phyloP scores from a whole-genome alignment of 2,113 vertebrate genomes.

The Scophthalmus maximus region DNA sequence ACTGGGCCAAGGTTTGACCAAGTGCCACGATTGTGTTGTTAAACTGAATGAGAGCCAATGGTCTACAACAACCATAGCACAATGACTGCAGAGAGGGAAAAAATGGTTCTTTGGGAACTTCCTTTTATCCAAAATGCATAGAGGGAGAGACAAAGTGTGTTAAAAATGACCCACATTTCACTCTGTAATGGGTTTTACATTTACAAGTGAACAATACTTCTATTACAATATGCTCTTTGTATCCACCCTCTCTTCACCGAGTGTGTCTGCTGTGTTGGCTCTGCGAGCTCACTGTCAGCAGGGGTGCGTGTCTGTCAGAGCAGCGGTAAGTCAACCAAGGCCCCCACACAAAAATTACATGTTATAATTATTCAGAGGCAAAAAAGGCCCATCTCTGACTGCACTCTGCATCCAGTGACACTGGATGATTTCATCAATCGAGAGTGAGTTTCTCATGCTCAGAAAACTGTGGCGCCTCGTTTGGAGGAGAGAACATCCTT shows the following conservation, averaged over 20 bases:
- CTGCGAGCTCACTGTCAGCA: conserved; percentile 29
- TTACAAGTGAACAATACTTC: conserved; percentile 13
- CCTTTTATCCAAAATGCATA: conserved; percentile 26
- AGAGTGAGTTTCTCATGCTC: conserved; percentile 5
- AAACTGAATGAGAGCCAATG: conserved; percentile 42
- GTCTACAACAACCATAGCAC: conserved; percentile 44
- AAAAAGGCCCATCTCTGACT: conserved; percentile 63
- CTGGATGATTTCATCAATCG: conserved; percentile 49
- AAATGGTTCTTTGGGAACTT: conserved; percentile 30
- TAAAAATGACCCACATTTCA: conserved; percentile 22
- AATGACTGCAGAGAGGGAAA: conserved; percentile 25
- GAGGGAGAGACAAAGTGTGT: conserved; percentile 14
- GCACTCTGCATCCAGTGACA: conserved; percentile 66
- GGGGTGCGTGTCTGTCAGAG: conserved; percentile 56
- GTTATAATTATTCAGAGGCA: conserved; percentile 67
- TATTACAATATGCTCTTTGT: conserved; percentile 23
- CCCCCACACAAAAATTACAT: conserved; percentile 62
- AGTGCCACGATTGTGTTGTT: conserved; percentile 66
- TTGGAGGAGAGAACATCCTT: neutral
- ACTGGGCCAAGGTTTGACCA: conserved; percentile 42
- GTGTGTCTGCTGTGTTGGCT: conserved; percentile 37
- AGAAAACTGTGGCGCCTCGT: conserved; percentile 4
- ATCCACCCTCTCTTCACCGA: conserved; percentile 1
- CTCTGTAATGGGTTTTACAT: conserved; percentile 16
- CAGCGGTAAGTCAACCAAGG: conserved; percentile 36